These are phyloP conservation scores for Astyanax mexicanus DNA, from an alignment of 2,797 vertebrate species.

Conservation along the genomic window DNA sequence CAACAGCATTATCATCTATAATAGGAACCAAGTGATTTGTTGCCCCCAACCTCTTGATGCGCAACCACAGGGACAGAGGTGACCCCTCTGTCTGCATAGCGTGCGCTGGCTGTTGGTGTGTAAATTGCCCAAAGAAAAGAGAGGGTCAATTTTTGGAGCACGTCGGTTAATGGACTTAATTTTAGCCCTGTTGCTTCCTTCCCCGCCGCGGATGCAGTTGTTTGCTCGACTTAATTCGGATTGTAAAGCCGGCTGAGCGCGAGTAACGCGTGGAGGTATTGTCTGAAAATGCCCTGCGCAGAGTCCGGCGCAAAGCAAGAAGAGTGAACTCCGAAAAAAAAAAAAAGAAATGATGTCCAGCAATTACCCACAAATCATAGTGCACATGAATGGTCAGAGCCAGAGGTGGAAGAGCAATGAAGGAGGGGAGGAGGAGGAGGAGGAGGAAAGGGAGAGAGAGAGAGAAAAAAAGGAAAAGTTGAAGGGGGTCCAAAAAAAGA, in stretches of 20 bases:
- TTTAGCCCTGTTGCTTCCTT: conserved; percentile 46
- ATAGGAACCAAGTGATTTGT: conserved; percentile 58
- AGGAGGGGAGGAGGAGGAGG: conserved; percentile 63
- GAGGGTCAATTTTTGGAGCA: conserved; percentile 41
- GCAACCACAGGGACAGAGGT: conserved; percentile 47
- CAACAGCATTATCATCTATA: conserved; percentile 47
- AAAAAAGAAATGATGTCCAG: conserved; percentile 76
- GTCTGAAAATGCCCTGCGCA: conserved; percentile 44
- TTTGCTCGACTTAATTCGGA: conserved; percentile 42
- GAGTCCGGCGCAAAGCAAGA: conserved; percentile 26
- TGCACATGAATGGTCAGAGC: conserved; percentile 89
- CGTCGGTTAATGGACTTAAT: conserved; percentile 52
- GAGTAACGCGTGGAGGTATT: conserved; percentile 56
- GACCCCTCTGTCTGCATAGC: conserved; percentile 37
- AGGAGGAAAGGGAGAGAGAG: too few species aligned
- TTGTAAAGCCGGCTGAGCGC: conserved; percentile 58
- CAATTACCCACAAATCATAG: conserved; percentile 92
- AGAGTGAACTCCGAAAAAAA: conserved; percentile 65
- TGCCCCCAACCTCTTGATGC: conserved; percentile 21
- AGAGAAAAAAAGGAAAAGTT: conserved; percentile 63
- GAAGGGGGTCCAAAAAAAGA: conserved; percentile 77
- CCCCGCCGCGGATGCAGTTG: conserved; percentile 32
- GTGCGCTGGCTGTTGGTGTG: conserved; percentile 42
- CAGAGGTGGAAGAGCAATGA: conserved; percentile 71
- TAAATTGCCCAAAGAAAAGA: conserved; percentile 48